Evolutionary conservation across 2,113 vertebrate genomes (phyloP), one percentile per base, ranked within the genome.

Genomic region (Hyaena hyaena): DNA sequence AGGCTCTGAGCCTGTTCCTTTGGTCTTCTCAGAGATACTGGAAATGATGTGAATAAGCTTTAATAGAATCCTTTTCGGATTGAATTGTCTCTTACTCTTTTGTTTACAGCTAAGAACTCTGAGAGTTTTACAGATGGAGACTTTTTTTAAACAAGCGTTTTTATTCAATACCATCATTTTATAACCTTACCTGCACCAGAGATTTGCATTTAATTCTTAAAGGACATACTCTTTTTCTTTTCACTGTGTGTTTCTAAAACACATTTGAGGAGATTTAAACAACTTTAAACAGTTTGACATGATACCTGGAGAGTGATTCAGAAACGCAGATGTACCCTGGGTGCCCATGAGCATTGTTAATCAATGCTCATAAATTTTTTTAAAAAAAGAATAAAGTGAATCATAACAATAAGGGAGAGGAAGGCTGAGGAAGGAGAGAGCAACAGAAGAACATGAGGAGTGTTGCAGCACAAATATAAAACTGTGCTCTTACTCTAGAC

Each of bases 171-270:
- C 26, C 86, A 68, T 11, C 77, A 28, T 95, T 65, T 80, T 88
- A 61, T 84, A 81, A 93, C 1, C 31, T 79, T 90, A 24, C 55
- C n/a, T 92, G 15, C 96, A 1, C 3, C 39, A 89, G 43, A 93
- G 39, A 91, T 73, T 77, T 69, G 2, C 23, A 45, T 88, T 93
- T 94, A 82, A 80, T 97, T 88, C 66, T 88, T 88, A 85, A 94
- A 90, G 15, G 48, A 77, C 26, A 68, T 81, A 71, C 26, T 94
- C 19, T 43, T n/a, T 48, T 23, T 50, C 86, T 84, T 90, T 85
- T 74, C 53, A 17, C 11, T 53, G 28, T 33, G 28, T 93, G 21
- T 87, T 96, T 93, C 35, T n/a, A 88, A 97, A 97, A 85, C 39
- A 81, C 65, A 50, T 28, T 87, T 85, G 82, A 96, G 83, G 61